phyloP scores from a whole-genome alignment of 2,797 vertebrate genomes.

The Rhynchonycteris naso region DNA sequence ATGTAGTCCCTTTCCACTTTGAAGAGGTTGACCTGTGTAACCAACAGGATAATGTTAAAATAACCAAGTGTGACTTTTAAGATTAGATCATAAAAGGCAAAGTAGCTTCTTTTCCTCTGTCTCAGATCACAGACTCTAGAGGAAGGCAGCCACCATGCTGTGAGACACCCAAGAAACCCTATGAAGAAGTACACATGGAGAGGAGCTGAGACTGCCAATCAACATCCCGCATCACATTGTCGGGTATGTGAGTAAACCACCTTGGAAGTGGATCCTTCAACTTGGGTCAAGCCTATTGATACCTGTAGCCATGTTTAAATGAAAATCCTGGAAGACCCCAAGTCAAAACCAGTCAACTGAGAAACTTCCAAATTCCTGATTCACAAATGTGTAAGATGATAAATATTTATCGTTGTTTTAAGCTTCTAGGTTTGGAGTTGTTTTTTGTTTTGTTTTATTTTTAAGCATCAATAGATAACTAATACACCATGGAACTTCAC shows the following conservation, averaged over 20 bases:
- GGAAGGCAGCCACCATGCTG: not conserved
- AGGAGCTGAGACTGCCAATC: not conserved
- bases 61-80: not conserved
- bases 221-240: not conserved
- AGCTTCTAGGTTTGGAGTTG: not conserved
- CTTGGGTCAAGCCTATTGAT: not conserved
- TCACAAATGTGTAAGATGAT: not conserved
- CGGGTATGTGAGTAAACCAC: not conserved
- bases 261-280: not conserved
- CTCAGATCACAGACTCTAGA: not conserved
- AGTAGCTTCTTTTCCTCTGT: not conserved
- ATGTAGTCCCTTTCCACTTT: fast-evolving
- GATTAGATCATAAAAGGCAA: not conserved
- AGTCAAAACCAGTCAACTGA: not conserved
- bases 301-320: not conserved
- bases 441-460: not conserved
- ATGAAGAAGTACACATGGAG: not conserved
- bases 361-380: not conserved
- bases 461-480: not conserved
- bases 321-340: not conserved
- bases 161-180: not conserved
- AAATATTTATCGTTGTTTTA: not conserved
- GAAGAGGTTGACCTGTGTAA: not conserved
- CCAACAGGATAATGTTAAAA: not conserved
- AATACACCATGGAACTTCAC: not conserved